A percentile compares a stretch with the other conserved stretches of the same genome.
phyloP scores from a whole-genome alignment of 2,888 invertebrate genomes.

The Dastarcus helophoroides region DNA sequence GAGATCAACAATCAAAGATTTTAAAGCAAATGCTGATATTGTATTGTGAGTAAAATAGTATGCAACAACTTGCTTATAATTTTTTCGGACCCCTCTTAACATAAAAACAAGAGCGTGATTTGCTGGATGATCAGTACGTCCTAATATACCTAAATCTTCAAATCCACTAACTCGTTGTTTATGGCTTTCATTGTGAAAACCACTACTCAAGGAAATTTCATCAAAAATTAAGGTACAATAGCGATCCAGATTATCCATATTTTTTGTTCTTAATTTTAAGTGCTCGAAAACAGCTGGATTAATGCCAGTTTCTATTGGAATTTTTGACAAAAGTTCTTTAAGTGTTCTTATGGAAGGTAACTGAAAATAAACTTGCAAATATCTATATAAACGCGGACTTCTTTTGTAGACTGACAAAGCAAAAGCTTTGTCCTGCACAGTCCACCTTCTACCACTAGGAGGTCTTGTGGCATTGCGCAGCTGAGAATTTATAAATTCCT shows the following conservation, averaged over 20 bases:
- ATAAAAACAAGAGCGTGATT: constrained; percentile 19
- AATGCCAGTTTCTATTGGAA: constrained; percentile 16
- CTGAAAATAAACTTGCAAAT: constrained; percentile 13
- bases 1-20: constrained; percentile 11
- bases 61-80: constrained; percentile 16
- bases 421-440: constrained; percentile 15
- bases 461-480: constrained; percentile 11
- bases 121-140: constrained; percentile 10
- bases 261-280: constrained; percentile 9
- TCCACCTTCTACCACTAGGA: constrained; percentile 12
- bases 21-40: constrained; percentile 9
- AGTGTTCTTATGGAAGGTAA: constrained; percentile 17
- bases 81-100: constrained; percentile 14
- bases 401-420: constrained; percentile 17
- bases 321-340: constrained; percentile 12
- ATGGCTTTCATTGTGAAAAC: constrained; percentile 13
- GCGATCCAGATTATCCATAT: constrained; percentile 14
- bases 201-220: constrained; percentile 14
- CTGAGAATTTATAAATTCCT: constrained; percentile 17
- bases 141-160: constrained; percentile 16
- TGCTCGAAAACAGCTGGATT: constrained; percentile 13
- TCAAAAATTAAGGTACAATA: constrained; percentile 18
- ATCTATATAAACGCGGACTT: constrained; percentile 16
- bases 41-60: constrained; percentile 14
- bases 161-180: constrained; percentile 13